Base-by-base conservation (phyloP, 2,888 invertebrate genomes). In the Drosophila tripunctata region DNA sequence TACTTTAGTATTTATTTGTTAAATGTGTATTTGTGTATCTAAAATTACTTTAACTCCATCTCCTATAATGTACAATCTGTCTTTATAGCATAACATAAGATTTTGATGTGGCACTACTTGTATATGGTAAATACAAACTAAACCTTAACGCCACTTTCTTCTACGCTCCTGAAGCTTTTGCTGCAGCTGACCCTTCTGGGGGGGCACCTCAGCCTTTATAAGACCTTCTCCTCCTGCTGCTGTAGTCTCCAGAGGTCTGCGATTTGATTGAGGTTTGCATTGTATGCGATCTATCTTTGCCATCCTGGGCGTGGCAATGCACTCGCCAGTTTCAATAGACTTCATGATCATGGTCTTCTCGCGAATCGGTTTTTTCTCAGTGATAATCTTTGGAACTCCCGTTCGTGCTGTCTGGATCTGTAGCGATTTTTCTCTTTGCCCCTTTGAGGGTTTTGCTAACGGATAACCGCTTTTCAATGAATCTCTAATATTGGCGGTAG, bases 81-180 rank as follows among this genome's bases (percentile, higher is more conserved):
- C 22, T 14, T 40, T 3, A 14, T 7, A 45, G 3, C 7, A 45
- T 33, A 14, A 33, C 24, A 14, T 30, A 0, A 33, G 22, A 51
- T 51, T 60, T 63, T 1, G 19, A 40, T 2, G 4, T 19, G 24
- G 0, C 17, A 27, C 6, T 0, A 17, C n/a, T 47, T 33, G 19
- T n/a, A n/a, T n/a, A n/a, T n/a, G n/a, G n/a, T n/a, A n/a, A n/a
- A n/a, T n/a, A 14, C 41, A 15, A 41, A 41, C 41, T 41, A 14
- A 14, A 14, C 33, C 24, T 51, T 55, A 73, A 14, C 73, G 73
- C 73, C 73, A 73, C 52, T 44, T 61, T 6, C 22, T 44, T 3
- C 22, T 45, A 0, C 52, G 55, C 1, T 73, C 71, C 12, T 51
- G 36, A 2, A 33, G 40, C 24, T 27, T 33, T 6, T 62, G 55